Base-by-base conservation (phyloP, 2,888 invertebrate genomes). In the Homarus gammarus region DNA sequence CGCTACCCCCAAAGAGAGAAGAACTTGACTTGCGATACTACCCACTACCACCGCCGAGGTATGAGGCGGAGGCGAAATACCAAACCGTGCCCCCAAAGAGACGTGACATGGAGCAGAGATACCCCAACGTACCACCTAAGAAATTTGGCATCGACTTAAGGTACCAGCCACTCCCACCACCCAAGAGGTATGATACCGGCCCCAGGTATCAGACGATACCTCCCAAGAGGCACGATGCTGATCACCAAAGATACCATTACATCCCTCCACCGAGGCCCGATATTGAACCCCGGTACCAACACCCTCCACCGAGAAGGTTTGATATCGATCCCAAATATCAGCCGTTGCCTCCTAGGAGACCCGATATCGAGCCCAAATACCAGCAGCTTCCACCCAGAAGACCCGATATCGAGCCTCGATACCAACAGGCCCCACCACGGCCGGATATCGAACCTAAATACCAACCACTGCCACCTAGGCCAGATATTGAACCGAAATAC, bases 61-160 rank as follows among this genome's bases (percentile, higher is more conserved):
- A 87, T 38, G 87, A 81, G 31, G 81, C 33, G n/a, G 87, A 87
- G 33, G 51, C 83, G 3, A 89, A 83, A 44, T 89, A 84, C 56
- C 88, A 89, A 36, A 77, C 88, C 15, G 77, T 84, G 5, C 88
- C 88, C n/a, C 88, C 86, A 6, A 78, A 83, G 84, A 84, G 88
- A 78, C 77, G 84, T 56, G 86, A 86, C 31, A 68, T 79, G 72
- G 88, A 89, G 8, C 78, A 75, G 15, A 83, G 79, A 31, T 89
- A 89, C 36, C 84, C 79, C 36, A 61, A 88, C 8, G 83, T 89
- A 36, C 88, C 88, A 36, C 77, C 84, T 12, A 83, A 89, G 56
- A 89, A 61, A 38, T 78, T 79, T 56, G 68, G 68, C 12, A 68
- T 89, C 27, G 88, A 89, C 56, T 15, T 77, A n/a, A 84, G 70